These are phyloP conservation scores for Acinonyx jubatus DNA, from an alignment of 2,113 vertebrate species.

Conservation along the genomic window DNA sequence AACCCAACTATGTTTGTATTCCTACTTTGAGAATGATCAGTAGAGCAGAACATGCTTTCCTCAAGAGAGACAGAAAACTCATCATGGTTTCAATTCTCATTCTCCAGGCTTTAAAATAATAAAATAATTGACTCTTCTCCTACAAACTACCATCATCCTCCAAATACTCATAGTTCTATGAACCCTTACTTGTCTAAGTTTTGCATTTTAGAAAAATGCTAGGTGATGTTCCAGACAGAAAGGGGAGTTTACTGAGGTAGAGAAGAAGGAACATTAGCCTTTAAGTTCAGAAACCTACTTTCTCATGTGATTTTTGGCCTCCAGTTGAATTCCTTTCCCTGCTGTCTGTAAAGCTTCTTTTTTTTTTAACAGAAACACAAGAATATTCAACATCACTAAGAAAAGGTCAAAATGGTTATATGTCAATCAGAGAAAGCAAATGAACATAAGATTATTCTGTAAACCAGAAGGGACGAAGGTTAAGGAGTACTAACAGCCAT, in stretches of 20 bases:
- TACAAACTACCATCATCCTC: background rate
- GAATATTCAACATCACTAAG: background rate
- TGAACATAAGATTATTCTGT: background rate
- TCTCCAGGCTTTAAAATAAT: background rate
- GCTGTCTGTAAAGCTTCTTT: background rate
- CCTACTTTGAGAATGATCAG: background rate
- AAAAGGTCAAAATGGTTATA: background rate
- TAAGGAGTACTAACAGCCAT: background rate
- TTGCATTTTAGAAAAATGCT: background rate
- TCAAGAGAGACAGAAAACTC: background rate
- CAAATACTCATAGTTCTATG: background rate
- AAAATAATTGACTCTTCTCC: background rate
- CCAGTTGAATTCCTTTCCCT: background rate
- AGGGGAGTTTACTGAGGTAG: background rate
- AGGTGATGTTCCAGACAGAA: background rate
- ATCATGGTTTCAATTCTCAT: background rate
- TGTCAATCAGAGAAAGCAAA: conserved; percentile 19
- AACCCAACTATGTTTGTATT: background rate
- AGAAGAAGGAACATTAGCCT: background rate
- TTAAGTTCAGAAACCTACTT: background rate
- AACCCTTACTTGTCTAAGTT: background rate
- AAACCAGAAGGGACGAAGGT: background rate
- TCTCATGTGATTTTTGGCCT: background rate
- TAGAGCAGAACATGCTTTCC: background rate
- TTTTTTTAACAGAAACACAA: background rate